Conservation (phyloP, 1,140 invertebrate genomes). For the Chrysomallon squamiferum region DNA sequence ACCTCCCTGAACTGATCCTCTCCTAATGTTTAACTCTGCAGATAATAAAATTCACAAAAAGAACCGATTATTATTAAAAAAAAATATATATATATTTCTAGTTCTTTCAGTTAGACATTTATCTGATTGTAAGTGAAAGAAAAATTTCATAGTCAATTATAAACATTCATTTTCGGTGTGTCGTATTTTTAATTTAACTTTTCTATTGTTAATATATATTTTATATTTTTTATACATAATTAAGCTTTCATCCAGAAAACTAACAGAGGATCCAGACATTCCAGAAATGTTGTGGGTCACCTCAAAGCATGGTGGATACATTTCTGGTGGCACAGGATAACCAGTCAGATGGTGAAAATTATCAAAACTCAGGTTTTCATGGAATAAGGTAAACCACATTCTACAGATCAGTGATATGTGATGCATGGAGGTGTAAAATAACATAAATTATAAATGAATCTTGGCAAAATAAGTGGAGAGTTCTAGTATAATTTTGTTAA, state of each 20-base stretch:
- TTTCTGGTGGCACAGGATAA: too few relatives aligned
- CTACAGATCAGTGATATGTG: too few relatives aligned
- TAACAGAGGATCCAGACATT: not conserved
- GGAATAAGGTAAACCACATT: too few relatives aligned
- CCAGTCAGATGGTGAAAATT: too few relatives aligned
- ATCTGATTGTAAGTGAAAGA: not conserved
- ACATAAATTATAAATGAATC: too few relatives aligned
- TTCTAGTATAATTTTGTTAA: too few relatives aligned
- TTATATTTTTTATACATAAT: not conserved
- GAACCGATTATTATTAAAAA: not conserved
- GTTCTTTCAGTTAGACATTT: not conserved
- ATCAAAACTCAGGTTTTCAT: too few relatives aligned
- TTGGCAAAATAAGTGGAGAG: too few relatives aligned
- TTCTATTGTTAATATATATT: not conserved
- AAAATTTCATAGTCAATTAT: not conserved
- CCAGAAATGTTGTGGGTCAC: too few relatives aligned
- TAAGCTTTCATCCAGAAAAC: not conserved
- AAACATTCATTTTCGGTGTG: not conserved
- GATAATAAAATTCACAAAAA: not conserved
- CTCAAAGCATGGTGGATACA: too few relatives aligned
- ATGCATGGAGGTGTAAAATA: too few relatives aligned
- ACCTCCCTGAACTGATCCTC: not conserved
- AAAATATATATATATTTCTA: not conserved
- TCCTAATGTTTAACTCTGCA: not conserved
- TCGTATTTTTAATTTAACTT: not conserved